These are phyloP conservation scores for Hartigia nigra DNA, from an alignment of 2,888 invertebrate species.

Conservation along the genomic window DNA sequence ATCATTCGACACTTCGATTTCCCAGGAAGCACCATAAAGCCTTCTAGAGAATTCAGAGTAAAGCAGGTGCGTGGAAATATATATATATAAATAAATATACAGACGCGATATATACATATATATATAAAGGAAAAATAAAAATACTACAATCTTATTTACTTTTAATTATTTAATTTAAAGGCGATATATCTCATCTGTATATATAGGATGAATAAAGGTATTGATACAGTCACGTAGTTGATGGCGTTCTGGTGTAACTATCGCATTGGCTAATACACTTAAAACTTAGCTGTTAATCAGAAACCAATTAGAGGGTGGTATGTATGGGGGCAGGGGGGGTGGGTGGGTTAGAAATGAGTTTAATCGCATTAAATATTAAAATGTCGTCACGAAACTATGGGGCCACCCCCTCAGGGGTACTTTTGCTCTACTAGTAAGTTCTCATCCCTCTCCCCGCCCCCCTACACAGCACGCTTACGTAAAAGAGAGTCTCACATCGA, in stretches of 20 bases:
- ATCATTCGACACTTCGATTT: conserved; percentile 32
- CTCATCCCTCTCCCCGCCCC: neutral
- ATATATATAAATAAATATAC: neutral
- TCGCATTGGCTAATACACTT: conserved; percentile 35
- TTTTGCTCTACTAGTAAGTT: conserved; percentile 13
- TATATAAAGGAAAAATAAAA: no score
- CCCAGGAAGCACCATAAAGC: neutral
- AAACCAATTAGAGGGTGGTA: conserved; percentile 62
- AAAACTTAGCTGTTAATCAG: conserved; percentile 61
- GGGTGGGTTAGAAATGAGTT: conserved; percentile 54
- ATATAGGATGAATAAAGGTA: neutral
- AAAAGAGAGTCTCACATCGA: conserved; percentile 32
- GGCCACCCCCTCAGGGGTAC: conserved; percentile 5
- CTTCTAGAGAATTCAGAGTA: neutral
- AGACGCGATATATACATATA: neutral
- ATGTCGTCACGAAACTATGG: conserved; percentile 44
- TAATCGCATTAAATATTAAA: conserved; percentile 64
- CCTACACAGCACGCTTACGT: conserved; percentile 7
- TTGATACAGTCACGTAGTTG: neutral
- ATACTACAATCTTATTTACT: neutral
- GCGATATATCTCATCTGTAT: neutral
- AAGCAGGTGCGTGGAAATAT: neutral
- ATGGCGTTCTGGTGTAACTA: neutral
- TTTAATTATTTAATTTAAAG: neutral
- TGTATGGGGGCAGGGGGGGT: neutral